Base-by-base conservation (phyloP, 2,888 invertebrate species). In the Clistopyga incitator region DNA sequence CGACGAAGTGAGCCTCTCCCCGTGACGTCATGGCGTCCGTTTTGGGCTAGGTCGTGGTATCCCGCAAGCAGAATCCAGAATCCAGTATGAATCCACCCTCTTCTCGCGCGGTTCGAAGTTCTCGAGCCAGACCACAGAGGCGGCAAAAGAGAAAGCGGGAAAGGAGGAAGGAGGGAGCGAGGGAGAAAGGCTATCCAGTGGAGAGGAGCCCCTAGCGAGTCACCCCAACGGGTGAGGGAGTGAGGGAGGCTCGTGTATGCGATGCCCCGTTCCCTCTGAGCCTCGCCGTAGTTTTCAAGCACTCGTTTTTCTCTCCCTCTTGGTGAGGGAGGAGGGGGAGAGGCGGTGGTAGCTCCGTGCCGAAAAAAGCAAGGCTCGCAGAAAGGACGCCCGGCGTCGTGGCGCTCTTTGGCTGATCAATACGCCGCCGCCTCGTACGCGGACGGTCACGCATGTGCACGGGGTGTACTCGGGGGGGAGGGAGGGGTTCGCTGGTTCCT, bases 351-450 rank as follows among this genome's bases (percentile, higher is more conserved):
- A 54, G 76, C 76, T 83, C 72, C 87, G 88, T 88, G 89, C 91
- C 91, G 90, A 91, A 92, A 92, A 92, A 92, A 92, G 91, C 91
- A 91, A 92, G 91, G 92, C 92, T 92, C 92, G 91, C 91, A 90
- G 90, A 92, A 92, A 93, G 93, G 92, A 93, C 92, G 92, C 92
- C 92, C 90, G 92, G 92, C 92, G 92, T 92, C 92, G 92, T 91
- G 91, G 92, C 92, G 92, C 92, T 93, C 92, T 93, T 92, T 92
- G 91, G 93, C 93, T 93, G 93, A 93, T 93, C 93, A 93, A 93
- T 93, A 93, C 92, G 91, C 92, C 92, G 92, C 92, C 91, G 84
- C 84, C 78, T 91, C 92, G 92, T 92, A 93, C 91, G 92, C 92
- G 92, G 90, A 93, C 92, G 93, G 92, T 92, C 93, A 93, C 92